Evolutionary conservation across 2,888 invertebrate species (phyloP), one percentile per base, ranked within the genome.

Genomic region (Aromia moschata): DNA sequence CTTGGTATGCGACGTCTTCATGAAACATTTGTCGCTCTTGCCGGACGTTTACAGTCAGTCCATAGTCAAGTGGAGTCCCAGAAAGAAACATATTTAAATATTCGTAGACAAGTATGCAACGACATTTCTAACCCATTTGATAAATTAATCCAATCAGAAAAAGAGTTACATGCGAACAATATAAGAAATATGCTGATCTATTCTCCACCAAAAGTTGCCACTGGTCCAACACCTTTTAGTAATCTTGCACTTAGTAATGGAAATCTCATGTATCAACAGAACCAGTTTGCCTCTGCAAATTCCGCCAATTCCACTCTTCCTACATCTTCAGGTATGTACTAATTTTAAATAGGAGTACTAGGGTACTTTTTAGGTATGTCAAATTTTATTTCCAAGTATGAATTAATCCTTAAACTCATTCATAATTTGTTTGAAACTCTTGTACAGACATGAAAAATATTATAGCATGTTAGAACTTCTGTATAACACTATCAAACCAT

Each of bases 21-120:
- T 77, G 93, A 93, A 77, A 91, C 93, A 1, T 87, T 95, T 71
- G 89, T 96, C 25, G 92, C 92, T 0, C 80, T 96, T 56, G 95
- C 95, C n/a, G 94, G 93, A 0, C 88, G 92, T 33, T 80, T 95
- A 31, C 93, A 95, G 73, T 88, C 90, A 2, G 87, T 93, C 0
- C 94, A 96, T 74, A 84, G 83, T 53, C 86, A 86, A 71, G 91
- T 95, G 0, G 91, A 93, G 74, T 85, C 86, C 0, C 92, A 93
- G 74, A 94, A 94, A 79, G 92, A 93, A 57, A 90, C 91, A 67
- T 94, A 91, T 76, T 80, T 93, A n/a, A 91, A 90, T 76, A 84
- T 93, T 41, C 81, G 94, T 31, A 91, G 90, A 75, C 89, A 91
- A 69, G 85, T 92, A 12, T 84, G 90, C 37, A 89, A 92, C 56